These are phyloP conservation scores for Mystacides longicornis DNA, from an alignment of 2,888 invertebrate species.

Conservation along the genomic window DNA sequence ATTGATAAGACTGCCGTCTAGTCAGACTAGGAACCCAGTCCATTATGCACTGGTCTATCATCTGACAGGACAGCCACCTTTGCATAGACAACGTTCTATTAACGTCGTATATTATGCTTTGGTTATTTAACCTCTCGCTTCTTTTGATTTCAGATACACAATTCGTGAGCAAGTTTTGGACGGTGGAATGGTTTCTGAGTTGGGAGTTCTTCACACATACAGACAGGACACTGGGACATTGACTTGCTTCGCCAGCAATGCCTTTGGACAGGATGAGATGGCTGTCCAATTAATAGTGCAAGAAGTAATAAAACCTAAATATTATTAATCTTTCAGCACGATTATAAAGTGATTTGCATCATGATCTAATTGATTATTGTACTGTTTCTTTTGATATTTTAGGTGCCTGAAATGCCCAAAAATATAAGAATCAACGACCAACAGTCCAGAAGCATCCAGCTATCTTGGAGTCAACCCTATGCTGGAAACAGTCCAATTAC, in stretches of 20 bases:
- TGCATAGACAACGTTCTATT: too few relatives aligned
- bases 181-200: conserved; percentile 76
- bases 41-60: too few relatives aligned
- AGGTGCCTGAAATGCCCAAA: conserved; percentile 84
- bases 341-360: background rate
- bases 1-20: too few relatives aligned
- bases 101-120: too few relatives aligned
- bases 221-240: conserved; percentile 85
- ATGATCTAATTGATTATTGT: background rate
- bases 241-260: conserved; percentile 81
- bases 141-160: conserved; percentile 51
- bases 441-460: conserved; percentile 73
- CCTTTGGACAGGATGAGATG: conserved; percentile 87
- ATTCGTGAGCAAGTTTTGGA: conserved; percentile 70
- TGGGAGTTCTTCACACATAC: conserved; percentile 77
- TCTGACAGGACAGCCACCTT: too few relatives aligned
- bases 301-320: too few relatives aligned
- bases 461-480: conserved; percentile 86
- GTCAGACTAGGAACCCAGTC: too few relatives aligned
- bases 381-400: background rate
- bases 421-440: conserved; percentile 79
- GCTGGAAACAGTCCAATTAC: conserved; percentile 84
- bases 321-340: too few relatives aligned
- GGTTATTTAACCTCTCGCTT: background rate
- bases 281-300: conserved; percentile 85